Evolutionary conservation across 2,888 invertebrate genomes (phyloP).

Genomic region (Polietes domitor): DNA sequence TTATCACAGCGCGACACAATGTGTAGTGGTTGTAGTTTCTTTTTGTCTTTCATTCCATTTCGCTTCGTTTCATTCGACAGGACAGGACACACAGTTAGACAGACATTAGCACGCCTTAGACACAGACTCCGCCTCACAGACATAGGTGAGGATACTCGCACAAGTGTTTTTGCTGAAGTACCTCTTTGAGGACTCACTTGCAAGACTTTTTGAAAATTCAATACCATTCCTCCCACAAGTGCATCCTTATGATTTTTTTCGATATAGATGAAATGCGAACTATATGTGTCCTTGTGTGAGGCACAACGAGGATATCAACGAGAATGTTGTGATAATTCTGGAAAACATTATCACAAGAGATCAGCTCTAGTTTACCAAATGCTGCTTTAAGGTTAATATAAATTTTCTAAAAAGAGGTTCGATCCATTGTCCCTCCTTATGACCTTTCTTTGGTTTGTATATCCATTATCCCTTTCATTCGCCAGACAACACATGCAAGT

Average conservation of each 20-base stretch:
- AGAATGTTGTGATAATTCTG: too few relatives aligned
- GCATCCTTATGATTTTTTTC: slow-evolving; percentile 3
- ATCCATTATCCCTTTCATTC: too few relatives aligned
- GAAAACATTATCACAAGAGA: too few relatives aligned
- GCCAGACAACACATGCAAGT: too few relatives aligned
- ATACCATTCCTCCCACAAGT: slow-evolving; percentile 31
- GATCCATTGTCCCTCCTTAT: too few relatives aligned
- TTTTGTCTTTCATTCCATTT: slow-evolving; percentile 16
- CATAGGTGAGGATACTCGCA: not conserved
- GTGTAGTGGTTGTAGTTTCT: slow-evolving; percentile 46
- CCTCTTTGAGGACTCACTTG: not conserved
- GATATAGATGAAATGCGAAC: not conserved
- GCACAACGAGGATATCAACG: too few relatives aligned
- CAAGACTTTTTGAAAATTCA: slow-evolving; percentile 21
- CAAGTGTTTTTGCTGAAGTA: slow-evolving; percentile 14
- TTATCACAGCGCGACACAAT: slow-evolving; percentile 70
- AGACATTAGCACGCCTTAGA: slow-evolving; percentile 53
- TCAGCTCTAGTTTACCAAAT: too few relatives aligned
- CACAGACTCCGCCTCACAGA: not conserved
- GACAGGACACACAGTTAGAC: slow-evolving; percentile 19
- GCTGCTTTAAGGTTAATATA: too few relatives aligned
- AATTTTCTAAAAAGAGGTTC: too few relatives aligned
- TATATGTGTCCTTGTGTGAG: too few relatives aligned
- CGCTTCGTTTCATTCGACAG: too few relatives aligned
- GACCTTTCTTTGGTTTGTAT: too few relatives aligned